Evolutionary conservation across 2,113 vertebrate species (phyloP).

Genomic region (Echinops telfairi): DNA sequence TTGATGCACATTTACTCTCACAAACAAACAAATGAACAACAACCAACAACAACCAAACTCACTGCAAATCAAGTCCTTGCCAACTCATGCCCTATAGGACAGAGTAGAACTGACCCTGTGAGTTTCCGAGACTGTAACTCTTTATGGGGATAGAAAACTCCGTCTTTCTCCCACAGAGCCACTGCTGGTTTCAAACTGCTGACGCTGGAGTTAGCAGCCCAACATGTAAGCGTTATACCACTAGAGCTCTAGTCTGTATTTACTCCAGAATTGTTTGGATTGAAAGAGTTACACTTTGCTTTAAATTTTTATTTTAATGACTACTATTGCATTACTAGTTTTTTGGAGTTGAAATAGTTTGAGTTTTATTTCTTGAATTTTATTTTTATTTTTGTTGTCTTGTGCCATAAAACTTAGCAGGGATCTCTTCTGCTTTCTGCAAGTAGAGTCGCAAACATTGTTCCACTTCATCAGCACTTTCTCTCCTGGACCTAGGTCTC

Average conservation of each 20-base stretch:
- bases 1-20: background rate
- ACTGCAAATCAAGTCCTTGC: no score
- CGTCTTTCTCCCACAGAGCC: no score
- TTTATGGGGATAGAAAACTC: no score
- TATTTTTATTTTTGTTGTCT: background rate
- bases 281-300: constrained; percentile 3
- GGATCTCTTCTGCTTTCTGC: background rate
- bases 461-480: background rate
- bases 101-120: no score
- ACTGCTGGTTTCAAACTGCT: no score
- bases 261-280: background rate
- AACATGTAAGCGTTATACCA: background rate
- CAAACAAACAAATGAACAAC: background rate
- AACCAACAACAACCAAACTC: no score
- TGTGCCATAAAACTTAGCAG: background rate
- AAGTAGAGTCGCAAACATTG: background rate
- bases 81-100: no score
- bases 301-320: background rate
- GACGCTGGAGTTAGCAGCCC: background rate
- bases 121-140: no score
- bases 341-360: background rate
- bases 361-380: constrained; percentile 1
- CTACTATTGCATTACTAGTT: background rate
- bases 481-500: background rate
- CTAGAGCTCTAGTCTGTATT: background rate